A percentile compares a stretch with the other conserved stretches of the same genome.
phyloP scores from a whole-genome alignment of 2,113 vertebrate genomes.

The Fregata magnificens region DNA sequence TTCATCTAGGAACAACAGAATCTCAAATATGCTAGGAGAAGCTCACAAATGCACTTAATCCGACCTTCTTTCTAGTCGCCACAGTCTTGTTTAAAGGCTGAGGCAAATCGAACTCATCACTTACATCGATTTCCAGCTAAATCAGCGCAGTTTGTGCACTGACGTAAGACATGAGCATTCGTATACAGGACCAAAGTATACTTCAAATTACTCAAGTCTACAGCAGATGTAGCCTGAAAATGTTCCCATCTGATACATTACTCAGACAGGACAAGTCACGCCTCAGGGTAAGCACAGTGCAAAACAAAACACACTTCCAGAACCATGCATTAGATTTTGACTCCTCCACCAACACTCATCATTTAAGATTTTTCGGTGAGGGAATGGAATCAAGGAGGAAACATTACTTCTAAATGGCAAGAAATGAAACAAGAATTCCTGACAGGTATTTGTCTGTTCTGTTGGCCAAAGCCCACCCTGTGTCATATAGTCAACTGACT shows the following conservation, averaged over 20 bases:
- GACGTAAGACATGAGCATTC: neutral
- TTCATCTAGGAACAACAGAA: neutral
- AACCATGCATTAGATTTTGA: neutral
- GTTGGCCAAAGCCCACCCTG: neutral
- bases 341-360: neutral
- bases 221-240: neutral
- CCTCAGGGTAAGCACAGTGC: neutral
- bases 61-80: neutral
- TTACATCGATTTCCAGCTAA: neutral
- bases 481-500: neutral
- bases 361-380: neutral
- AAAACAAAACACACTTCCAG: neutral
- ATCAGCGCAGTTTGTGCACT: neutral
- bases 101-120: neutral
- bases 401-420: neutral
- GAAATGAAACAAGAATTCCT: neutral
- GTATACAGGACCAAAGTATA: neutral
- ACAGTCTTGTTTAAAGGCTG: neutral
- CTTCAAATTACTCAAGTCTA: neutral
- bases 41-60: neutral
- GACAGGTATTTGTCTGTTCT: neutral
- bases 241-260: neutral
- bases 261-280: neutral
- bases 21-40: neutral
- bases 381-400: neutral